Base-by-base conservation (phyloP, 2,888 invertebrate species). In the Hecatera dysodea region DNA sequence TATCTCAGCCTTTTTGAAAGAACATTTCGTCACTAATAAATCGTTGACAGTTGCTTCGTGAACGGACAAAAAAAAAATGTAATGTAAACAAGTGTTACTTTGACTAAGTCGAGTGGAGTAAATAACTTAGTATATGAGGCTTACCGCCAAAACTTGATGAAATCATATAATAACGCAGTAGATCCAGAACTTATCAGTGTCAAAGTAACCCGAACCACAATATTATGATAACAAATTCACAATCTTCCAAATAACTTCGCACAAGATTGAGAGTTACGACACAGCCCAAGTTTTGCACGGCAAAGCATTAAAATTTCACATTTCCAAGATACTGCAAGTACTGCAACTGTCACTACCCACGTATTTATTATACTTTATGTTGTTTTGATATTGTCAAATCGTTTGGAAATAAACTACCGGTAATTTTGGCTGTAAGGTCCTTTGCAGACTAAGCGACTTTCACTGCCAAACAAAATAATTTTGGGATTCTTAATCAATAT, bases 221-320 rank as follows among this genome's bases (percentile, higher is more conserved):
- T 42, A 60, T 19, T 50, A 39, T 22, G 72, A 64, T 60, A 72
- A 29, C 46, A 65, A 42, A 52, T 29, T 60, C 55, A 60, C 33
- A 72, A 75, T 75, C 36, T 70, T 48, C 53, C 27, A 33, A 78
- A 73, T 39, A 79, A 79, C 61, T 79, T 67, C 11, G 29, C 36
- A 57, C 56, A 44, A 50, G 39, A 42, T 27, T 22, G 22, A 19
- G 59, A 75, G 52, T 67, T 79, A 42, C 42, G 27, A 59, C 24
- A 11, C 0, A 61, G 67, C 52, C 11, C 65, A 79, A 78, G 17
- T 78, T 78, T 69, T 62, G 48, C 19, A 42, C 53, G 55, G 59
- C 44, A 44, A 15, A 44, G 63, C 55, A 76, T 78, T 65, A 80
- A 80, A 78, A 75, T 71, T 71, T 62, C 71, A 76, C 80, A 75